Percentiles rank a stretch among this genome's conserved stretches.
phyloP scores from a whole-genome alignment of 2,888 invertebrate species.

The Automeris io region DNA sequence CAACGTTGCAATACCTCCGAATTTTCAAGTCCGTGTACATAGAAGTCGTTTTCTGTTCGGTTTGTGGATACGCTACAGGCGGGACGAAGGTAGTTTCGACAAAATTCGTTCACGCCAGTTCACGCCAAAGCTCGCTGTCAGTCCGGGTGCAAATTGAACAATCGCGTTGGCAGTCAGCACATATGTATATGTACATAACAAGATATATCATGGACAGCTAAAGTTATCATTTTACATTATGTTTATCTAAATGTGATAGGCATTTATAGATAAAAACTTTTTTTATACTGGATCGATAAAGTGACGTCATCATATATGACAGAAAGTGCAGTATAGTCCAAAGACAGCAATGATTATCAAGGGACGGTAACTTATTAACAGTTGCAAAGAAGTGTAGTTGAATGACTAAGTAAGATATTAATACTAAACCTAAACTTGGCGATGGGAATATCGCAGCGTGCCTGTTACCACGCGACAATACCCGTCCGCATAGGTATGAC shows the following conservation, averaged over 20 bases:
- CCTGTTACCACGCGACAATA: no score
- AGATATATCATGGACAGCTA: background rate
- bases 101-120: constrained; percentile 15
- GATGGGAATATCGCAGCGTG: no score
- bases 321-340: no score
- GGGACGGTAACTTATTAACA: background rate
- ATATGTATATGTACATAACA: background rate
- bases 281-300: background rate
- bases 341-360: background rate
- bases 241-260: background rate
- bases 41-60: constrained; percentile 10
- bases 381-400: no score
- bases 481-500: no score
- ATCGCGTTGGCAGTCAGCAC: constrained; percentile 5
- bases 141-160: constrained; percentile 17
- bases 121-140: constrained; percentile 11
- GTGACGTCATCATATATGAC: background rate
- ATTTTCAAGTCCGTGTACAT: constrained; percentile 16
- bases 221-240: background rate
- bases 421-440: no score
- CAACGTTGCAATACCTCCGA: constrained; percentile 11
- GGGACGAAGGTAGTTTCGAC: constrained; percentile 11
- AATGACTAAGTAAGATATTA: no score
- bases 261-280: background rate
- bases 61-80: background rate